A percentile compares a stretch with the other conserved stretches of the same genome.
Evolutionary conservation across 2,888 invertebrate genomes (phyloP).

Genomic region (Apamea epomidion): DNA sequence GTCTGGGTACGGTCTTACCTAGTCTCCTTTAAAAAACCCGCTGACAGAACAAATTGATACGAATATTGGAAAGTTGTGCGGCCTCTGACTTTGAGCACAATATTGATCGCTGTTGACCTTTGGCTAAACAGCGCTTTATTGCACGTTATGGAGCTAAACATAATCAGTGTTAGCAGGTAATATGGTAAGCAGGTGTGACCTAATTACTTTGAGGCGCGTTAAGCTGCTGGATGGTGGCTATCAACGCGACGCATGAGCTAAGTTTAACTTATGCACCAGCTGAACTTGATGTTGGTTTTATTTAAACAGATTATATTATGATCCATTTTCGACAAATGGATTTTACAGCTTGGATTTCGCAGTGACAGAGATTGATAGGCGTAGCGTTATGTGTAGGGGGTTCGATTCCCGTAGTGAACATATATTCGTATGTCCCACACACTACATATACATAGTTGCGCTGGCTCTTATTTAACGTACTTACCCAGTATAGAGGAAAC

Average conservation of each 20-base stretch:
- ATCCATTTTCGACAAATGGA: slow-evolving; percentile 2
- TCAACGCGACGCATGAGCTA: slow-evolving; percentile 16
- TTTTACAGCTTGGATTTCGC: neutral
- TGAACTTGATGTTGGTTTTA: slow-evolving; percentile 27
- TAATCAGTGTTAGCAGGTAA: slow-evolving; percentile 40
- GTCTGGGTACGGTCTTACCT: neutral
- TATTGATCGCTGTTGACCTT: slow-evolving; percentile 36
- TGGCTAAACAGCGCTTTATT: slow-evolving; percentile 44
- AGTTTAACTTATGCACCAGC: slow-evolving; percentile 28
- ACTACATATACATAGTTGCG: neutral
- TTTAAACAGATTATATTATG: neutral
- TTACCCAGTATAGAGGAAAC: neutral
- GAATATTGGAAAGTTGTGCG: slow-evolving; percentile 37
- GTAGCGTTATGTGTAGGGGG: neutral
- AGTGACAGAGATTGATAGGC: neutral
- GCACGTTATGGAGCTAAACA: slow-evolving; percentile 17
- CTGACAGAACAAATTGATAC: slow-evolving; percentile 18
- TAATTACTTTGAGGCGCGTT: slow-evolving; percentile 39
- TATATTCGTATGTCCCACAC: neutral
- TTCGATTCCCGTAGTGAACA: neutral
- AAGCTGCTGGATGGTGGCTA: slow-evolving; percentile 40
- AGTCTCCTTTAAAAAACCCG: slow-evolving; percentile 6
- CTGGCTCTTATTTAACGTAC: neutral
- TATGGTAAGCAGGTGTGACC: slow-evolving; percentile 50
- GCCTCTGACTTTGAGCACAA: slow-evolving; percentile 26